Conservation (phyloP, 2,113 vertebrate genomes). For the Rhinoderma darwinii region DNA sequence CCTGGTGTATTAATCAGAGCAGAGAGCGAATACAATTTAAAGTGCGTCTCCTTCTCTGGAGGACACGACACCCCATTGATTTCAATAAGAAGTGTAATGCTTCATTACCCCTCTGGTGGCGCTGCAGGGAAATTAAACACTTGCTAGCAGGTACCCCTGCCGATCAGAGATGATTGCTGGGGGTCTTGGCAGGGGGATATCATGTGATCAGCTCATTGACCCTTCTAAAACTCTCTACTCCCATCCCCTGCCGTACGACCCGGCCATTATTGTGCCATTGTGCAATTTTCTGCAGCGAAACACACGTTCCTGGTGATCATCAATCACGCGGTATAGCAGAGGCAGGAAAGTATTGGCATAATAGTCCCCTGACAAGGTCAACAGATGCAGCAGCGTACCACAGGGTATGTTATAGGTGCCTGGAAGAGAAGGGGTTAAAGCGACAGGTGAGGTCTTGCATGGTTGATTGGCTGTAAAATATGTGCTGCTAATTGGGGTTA, state of each 20-base stretch:
- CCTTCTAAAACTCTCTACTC: too few species aligned
- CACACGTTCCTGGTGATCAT: background rate
- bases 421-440: constrained; percentile 30
- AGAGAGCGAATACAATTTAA: too few species aligned
- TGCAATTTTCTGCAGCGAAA: background rate
- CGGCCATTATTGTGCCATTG: background rate
- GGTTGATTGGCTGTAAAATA: constrained; percentile 11
- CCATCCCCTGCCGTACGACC: background rate
- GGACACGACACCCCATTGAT: too few species aligned
- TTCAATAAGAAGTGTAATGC: too few species aligned
- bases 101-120: too few species aligned
- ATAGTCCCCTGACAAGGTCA: background rate
- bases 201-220: too few species aligned
- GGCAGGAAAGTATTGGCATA: background rate
- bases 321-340: background rate
- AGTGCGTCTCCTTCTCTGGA: too few species aligned
- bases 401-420: background rate
- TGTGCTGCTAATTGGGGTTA: background rate
- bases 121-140: too few species aligned
- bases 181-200: too few species aligned
- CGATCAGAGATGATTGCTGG: too few species aligned
- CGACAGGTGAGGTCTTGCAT: constrained; percentile 10
- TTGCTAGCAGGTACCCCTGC: too few species aligned
- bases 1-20: too few species aligned
- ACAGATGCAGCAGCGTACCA: background rate